Conservation (phyloP, 1,140 invertebrate genomes). For the Batillaria attramentaria region DNA sequence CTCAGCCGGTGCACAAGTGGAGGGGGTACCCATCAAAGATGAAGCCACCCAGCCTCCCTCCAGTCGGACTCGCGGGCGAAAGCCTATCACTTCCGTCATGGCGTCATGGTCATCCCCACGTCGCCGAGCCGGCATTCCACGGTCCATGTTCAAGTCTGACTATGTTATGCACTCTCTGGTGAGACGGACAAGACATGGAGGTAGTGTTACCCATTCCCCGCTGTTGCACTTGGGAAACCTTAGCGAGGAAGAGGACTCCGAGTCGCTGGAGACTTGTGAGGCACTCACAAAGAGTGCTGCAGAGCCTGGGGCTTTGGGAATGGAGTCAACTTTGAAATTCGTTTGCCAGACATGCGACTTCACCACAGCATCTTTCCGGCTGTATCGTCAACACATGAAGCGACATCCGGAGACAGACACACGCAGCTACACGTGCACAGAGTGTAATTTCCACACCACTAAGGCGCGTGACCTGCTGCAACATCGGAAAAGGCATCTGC, state of each 20-base stretch:
- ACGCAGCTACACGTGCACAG: conserved; percentile 51
- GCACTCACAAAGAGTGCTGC: background rate
- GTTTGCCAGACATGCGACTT: conserved; percentile 57
- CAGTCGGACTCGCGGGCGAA: conserved; percentile 39
- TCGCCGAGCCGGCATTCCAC: conserved; percentile 21
- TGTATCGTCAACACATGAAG: conserved; percentile 41
- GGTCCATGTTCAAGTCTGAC: conserved; percentile 35
- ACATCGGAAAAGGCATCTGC: conserved; percentile 72
- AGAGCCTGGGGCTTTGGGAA: background rate
- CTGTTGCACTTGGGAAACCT: background rate
- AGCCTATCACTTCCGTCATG: conserved; percentile 34
- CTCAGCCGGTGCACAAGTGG: background rate
- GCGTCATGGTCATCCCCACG: conserved; percentile 23
- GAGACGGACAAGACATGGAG: conserved; percentile 29
- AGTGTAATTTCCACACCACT: conserved; percentile 56
- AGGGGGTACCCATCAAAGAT: conserved; percentile 9
- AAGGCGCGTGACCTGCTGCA: conserved; percentile 55
- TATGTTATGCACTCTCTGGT: conserved; percentile 44
- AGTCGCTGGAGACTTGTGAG: background rate
- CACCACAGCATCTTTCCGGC: conserved; percentile 30
- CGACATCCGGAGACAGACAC: conserved; percentile 39
- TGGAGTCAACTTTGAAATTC: conserved; percentile 40
- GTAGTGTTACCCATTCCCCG: background rate
- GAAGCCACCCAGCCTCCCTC: conserved; percentile 20
- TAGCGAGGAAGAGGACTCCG: background rate